A percentile compares a stretch with the other conserved stretches of the same genome.
phyloP scores from a whole-genome alignment of 1,140 invertebrate species.

The Limonius californicus region DNA sequence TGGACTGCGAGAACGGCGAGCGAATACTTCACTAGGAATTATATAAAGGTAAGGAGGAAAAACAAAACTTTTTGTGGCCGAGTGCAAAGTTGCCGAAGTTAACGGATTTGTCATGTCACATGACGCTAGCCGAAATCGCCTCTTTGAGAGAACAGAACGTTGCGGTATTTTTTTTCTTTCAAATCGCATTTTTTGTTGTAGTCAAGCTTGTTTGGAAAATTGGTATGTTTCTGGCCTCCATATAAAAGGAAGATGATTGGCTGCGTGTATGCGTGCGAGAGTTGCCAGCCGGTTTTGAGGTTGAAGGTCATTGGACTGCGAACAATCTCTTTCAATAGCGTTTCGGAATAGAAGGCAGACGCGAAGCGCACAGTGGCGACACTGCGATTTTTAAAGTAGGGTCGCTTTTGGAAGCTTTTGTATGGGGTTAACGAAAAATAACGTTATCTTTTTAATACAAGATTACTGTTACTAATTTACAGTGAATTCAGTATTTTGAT shows the following conservation, averaged over 20 bases:
- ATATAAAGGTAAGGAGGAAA: neutral
- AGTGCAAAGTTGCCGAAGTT: no score
- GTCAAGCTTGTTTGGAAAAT: neutral
- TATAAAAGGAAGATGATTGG: neutral
- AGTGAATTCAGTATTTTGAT: no score
- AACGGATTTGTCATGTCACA: no score
- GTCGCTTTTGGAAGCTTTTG: no score
- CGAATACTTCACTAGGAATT: neutral
- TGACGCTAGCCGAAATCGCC: no score
- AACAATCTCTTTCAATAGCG: neutral
- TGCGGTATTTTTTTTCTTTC: neutral
- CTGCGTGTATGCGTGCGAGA: neutral
- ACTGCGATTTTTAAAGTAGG: neutral
- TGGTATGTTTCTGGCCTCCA: neutral
- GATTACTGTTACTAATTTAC: no score
- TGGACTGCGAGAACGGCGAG: neutral
- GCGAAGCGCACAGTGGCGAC: neutral
- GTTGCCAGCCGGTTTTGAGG: slow-evolving; percentile 1
- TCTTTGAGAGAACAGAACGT: neutral
- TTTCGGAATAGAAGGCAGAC: neutral
- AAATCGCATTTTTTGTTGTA: neutral
- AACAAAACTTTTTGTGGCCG: neutral
- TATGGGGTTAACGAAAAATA: no score
- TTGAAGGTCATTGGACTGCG: neutral
- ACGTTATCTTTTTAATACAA: no score